Evolutionary conservation across 2,888 invertebrate species (phyloP).

Genomic region (Salpingus planirostris): DNA sequence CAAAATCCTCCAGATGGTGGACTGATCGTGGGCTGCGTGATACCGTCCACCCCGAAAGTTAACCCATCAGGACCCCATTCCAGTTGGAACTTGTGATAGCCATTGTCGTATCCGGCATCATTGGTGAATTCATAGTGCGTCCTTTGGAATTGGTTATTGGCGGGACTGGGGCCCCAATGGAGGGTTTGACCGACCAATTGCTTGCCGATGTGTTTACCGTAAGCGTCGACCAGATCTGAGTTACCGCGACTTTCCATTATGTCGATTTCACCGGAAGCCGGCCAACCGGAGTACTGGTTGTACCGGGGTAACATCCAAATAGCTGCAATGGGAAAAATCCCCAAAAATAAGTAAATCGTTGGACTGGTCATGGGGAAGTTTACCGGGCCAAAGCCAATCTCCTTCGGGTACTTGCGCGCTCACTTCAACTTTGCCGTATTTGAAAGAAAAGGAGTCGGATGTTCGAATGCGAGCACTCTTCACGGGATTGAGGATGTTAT

Average conservation of each 20-base stretch:
- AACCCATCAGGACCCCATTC: slow-evolving; percentile 54
- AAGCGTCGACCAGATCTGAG: slow-evolving; percentile 30
- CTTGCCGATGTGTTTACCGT: slow-evolving; percentile 43
- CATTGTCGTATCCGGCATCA: slow-evolving; percentile 43
- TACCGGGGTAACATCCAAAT: slow-evolving; percentile 61
- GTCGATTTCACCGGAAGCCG: slow-evolving; percentile 65
- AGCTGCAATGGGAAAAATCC: slow-evolving; percentile 40
- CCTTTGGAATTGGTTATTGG: slow-evolving; percentile 45
- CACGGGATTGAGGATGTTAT: slow-evolving; percentile 48
- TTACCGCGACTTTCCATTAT: slow-evolving; percentile 60
- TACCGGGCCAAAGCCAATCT: slow-evolving; percentile 56
- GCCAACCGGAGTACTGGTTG: slow-evolving; percentile 60
- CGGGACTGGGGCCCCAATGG: slow-evolving; percentile 57
- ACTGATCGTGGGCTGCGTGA: slow-evolving; percentile 43
- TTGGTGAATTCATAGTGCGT: slow-evolving; percentile 43
- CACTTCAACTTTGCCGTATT: slow-evolving; percentile 54
- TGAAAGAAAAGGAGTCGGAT: slow-evolving; percentile 52
- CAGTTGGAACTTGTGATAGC: slow-evolving; percentile 55
- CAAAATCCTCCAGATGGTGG: slow-evolving; percentile 49
- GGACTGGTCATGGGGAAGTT: no score
- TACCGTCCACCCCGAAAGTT: slow-evolving; percentile 45
- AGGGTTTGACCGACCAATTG: slow-evolving; percentile 53
- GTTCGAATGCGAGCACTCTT: slow-evolving; percentile 57
- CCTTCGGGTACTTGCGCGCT: slow-evolving; percentile 59
- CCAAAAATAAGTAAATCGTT: no score